Base-by-base conservation (phyloP, 2,888 invertebrate genomes). In the Scaptomyza caliginosa region DNA sequence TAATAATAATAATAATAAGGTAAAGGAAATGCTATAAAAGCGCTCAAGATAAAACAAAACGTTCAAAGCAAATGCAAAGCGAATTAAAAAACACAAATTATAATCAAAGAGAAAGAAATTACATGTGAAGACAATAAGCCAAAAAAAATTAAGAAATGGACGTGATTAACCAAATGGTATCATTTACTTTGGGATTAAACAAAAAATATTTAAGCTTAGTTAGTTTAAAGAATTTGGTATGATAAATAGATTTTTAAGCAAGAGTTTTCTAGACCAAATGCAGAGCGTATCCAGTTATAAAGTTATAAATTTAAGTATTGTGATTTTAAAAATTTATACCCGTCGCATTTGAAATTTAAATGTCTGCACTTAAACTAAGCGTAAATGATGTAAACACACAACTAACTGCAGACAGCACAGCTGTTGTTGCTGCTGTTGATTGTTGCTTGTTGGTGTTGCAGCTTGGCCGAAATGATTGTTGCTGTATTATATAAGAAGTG, bases 391-490 rank as follows among this genome's bases (percentile, higher is more conserved):
- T 72, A 76, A 74, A 62, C 63, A 39, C 40, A 55, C 58, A 71
- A 49, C 56, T 36, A 50, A 60, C 59, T 49, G 62, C 34, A 34
- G 34, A 16, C 16, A 54, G 69, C 34, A 77, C 86, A 87, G 88
- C 88, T 80, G 80, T 83, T 79, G 86, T 34, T 55, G n/a, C 4
- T 16, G 26, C 50, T 36, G 76, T 54, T 60, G 43, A 42, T 43
- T 50, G 56, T 46, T 60, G 63, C 19, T 66, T 62, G 69, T 62
- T 63, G 77, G 57, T 60, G 86, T 70, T 86, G 86, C 81, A 86
- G 86, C 56, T 66, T 83, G 86, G 86, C 77, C 81, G 84, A 82
- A 82, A 82, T 86, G 88, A 82, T 82, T 86, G 82, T 77, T 70
- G 82, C 54, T 71, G 75, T 60, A 81, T 84, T 84, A 84, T 84